A percentile compares a stretch with the other conserved stretches of the same genome.
Conservation (phyloP, 2,113 vertebrate species). For the Protobothrops mucrosquamatus region DNA sequence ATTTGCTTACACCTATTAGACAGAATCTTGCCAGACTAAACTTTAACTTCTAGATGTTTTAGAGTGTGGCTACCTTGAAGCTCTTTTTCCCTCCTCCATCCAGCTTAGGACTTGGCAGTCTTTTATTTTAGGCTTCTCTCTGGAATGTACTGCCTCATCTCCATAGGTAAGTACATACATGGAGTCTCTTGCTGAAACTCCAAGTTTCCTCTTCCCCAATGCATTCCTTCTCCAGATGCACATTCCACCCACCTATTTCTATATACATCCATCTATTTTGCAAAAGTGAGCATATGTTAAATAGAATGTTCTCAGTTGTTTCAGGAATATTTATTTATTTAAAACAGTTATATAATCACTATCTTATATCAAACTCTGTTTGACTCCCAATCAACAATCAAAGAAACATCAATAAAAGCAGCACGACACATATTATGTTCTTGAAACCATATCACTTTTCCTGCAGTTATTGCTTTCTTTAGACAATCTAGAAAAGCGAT, state of each 20-base stretch:
- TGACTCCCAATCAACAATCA: not conserved
- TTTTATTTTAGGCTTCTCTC: no score
- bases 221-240: not conserved
- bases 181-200: not conserved
- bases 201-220: not conserved
- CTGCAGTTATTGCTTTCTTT: not conserved
- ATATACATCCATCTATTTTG: not conserved
- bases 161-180: no score
- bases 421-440: no score
- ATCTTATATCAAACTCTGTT: not conserved
- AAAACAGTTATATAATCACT: not conserved
- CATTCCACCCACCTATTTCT: not conserved
- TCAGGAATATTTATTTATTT: not conserved
- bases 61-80: no score
- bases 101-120: no score
- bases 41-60: no score
- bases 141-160: no score
- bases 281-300: not conserved
- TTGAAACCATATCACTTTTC: not conserved
- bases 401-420: no score
- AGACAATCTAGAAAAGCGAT: not conserved
- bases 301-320: not conserved
- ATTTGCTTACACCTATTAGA: no score
- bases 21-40: no score
- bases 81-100: no score